Base-by-base conservation (phyloP, 2,888 invertebrate genomes). In the Apodemia hepburni region DNA sequence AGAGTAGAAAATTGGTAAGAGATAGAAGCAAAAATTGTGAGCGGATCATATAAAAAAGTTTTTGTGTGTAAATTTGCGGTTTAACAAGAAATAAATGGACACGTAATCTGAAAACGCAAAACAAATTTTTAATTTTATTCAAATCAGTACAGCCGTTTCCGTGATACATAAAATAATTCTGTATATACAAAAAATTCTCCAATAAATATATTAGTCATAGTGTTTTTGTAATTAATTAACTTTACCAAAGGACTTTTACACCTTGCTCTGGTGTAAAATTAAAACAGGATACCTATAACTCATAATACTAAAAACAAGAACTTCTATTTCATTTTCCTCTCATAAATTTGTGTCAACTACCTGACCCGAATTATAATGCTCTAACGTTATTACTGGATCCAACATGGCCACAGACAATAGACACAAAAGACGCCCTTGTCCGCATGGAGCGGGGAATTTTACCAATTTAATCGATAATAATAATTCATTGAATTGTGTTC, bases 321-420 rank as follows among this genome's bases (percentile, higher is more conserved):
- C 57, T 27, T 57, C 58, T n/a, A 22, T 58, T 61, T 33, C 17
- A 58, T 61, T 61, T 58, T 33, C 58, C 29, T 61, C 33, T 60
- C 60, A 82, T 87, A 87, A 87, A 87, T 87, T 86, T 82, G 77
- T 84, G 85, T 85, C 86, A 85, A 83, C 84, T 80, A 78, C 81
- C 81, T 82, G 85, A 84, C 87, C 86, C 81, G 80, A 85, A 87
- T 87, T 86, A 87, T 82, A 87, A 87, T 86, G 84, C 75, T 78
- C 74, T 75, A 80, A 77, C 82, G 80, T 82, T 86, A 85, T 86
- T 82, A 79, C 80, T 77, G 76, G 76, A 77, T 80, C 77, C 77
- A 80, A 81, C 80, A 81, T 76, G 76, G 76, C 75, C 74, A 76
- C 81, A 82, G 83, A 87, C 86, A 87, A 87, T 83, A 82, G 85